Conservation (phyloP, 2,113 vertebrate genomes). For the Carassius gibelio region DNA sequence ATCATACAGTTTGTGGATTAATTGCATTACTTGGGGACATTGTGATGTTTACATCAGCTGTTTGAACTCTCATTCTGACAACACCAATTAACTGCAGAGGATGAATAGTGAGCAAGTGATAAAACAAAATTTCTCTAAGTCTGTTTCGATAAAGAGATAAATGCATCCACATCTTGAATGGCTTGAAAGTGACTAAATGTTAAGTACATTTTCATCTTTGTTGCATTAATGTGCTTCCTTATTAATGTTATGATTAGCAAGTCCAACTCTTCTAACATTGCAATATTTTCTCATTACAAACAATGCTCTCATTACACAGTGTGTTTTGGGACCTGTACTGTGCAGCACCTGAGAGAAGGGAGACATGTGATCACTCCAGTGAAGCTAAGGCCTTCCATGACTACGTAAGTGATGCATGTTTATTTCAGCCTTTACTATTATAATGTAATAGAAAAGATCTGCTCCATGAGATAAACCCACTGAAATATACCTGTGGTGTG, state of each 20-base stretch:
- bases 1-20: too few species aligned
- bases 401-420: constrained; percentile 52
- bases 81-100: too few species aligned
- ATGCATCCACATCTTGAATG: background rate
- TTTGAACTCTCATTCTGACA: background rate
- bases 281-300: background rate
- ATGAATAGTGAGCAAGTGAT: too few species aligned
- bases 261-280: background rate
- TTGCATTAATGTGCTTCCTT: background rate
- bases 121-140: background rate
- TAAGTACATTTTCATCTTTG: background rate
- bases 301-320: constrained; percentile 29
- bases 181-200: too few species aligned
- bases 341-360: constrained; percentile 57
- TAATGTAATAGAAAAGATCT: background rate
- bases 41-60: background rate
- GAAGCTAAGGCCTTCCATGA: constrained; percentile 62
- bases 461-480: background rate
- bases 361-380: constrained; percentile 60
- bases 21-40: background rate
- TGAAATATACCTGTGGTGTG: background rate
- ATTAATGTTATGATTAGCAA: background rate
- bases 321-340: constrained; percentile 62
- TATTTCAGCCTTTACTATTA: background rate
- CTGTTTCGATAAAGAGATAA: background rate